These are phyloP conservation scores for Amblyjoppa proteus DNA, from an alignment of 2,888 invertebrate species.

Conservation along the genomic window DNA sequence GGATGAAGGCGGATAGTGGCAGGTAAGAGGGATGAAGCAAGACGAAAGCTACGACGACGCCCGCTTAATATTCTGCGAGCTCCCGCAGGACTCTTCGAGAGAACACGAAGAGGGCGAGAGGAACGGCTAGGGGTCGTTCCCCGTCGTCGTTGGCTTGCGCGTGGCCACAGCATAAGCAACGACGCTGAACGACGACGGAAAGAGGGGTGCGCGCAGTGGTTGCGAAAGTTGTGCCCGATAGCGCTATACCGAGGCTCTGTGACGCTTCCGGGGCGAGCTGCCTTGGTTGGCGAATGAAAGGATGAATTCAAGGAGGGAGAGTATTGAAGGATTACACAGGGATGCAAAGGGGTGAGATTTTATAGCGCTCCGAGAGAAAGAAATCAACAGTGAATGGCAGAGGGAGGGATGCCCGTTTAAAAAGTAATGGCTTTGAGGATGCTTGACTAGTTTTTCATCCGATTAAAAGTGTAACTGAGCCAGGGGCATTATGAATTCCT, in stretches of 20 bases:
- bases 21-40: slow-evolving; percentile 40
- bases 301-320: slow-evolving; percentile 43
- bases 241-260: neutral
- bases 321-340: slow-evolving; percentile 47
- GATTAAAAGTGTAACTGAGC: slow-evolving; percentile 24
- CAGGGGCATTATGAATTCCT: slow-evolving; percentile 14
- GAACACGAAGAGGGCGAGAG: slow-evolving; percentile 58
- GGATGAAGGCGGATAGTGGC: slow-evolving; percentile 28
- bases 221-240: slow-evolving; percentile 48
- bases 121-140: slow-evolving; percentile 47
- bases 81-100: slow-evolving; percentile 66
- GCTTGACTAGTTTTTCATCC: slow-evolving; percentile 34
- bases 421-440: slow-evolving; percentile 39
- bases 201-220: slow-evolving; percentile 40
- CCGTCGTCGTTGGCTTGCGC: slow-evolving; percentile 51
- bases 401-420: neutral
- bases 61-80: slow-evolving; percentile 67
- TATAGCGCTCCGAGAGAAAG: slow-evolving; percentile 15
- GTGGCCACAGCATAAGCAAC: slow-evolving; percentile 61
- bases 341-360: slow-evolving; percentile 37
- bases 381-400: slow-evolving; percentile 38
- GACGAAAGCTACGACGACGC: slow-evolving; percentile 50
- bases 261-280: slow-evolving; percentile 43
- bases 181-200: slow-evolving; percentile 38
- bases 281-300: slow-evolving; percentile 52